Base-by-base conservation (phyloP, 2,113 vertebrate species). In the Anoplopoma fimbria region DNA sequence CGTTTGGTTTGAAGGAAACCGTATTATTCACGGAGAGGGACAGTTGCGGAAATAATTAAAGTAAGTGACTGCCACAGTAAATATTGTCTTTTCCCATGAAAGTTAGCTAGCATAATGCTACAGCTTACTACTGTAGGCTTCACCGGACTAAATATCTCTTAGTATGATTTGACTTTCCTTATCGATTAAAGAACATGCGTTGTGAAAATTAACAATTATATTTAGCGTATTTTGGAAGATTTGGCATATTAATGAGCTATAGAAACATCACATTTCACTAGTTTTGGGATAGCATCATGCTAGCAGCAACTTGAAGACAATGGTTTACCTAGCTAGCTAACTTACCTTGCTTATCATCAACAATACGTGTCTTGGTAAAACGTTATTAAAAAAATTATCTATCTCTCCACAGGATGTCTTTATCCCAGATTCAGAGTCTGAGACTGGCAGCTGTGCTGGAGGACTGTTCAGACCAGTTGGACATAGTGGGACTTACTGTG, bases 391-490 rank as follows among this genome's bases (percentile, higher is more conserved):
- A 8, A 2, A 27, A 27, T 9, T 25, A 2, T 65, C 21, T 9
- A 25, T 8, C 27, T 34, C 15, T 71, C 61, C 45, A 10, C 58
- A 88, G 79, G 53, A 93, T 89, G 89, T 71, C 47, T 60, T 73
- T 92, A 36, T 84, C 91, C 9, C 14, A 9, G 51, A 51, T 49
- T 17, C 85, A 90, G 77, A 89, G 85, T 65, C 69, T 92, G 25
- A 69, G 75, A 34, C 21, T 84, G 61, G 60, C 64, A n/a, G 84
- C 89, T n/a, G 84, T 75, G 2, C 47, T 92, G 31, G 87, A 91
- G 64, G 85, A 89, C 63, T 91, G 84, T n/a, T 70, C 69, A 19
- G 63, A 82, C 33, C 82, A 88, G 72, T n/a, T 93, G 83, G 75
- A 79, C 67, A 63, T 90, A 34, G 34, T 92, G 77, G 72, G 51